These are phyloP conservation scores for Charina bottae DNA, from an alignment of 2,113 vertebrate genomes.

Conservation along the genomic window DNA sequence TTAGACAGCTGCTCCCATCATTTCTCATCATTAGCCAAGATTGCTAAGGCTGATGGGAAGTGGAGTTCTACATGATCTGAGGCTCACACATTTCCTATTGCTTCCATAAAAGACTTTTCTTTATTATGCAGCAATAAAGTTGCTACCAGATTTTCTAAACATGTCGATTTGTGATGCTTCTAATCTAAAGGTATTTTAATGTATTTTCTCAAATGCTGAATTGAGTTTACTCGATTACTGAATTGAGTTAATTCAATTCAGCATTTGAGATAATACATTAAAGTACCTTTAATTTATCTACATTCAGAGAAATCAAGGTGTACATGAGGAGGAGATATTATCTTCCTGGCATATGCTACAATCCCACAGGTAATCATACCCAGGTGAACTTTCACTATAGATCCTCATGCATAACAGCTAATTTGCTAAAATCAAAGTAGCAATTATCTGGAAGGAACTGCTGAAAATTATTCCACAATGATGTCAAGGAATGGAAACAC, in stretches of 20 bases:
- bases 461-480: not conserved
- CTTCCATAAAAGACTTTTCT: not conserved
- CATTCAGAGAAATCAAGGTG: conserved; percentile 38
- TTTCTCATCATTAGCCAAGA: too few species aligned
- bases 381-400: not conserved
- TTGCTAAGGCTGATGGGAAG: too few species aligned
- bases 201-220: too few species aligned
- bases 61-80: not conserved
- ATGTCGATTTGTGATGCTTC: too few species aligned
- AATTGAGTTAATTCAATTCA: too few species aligned
- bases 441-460: not conserved
- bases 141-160: too few species aligned
- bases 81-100: not conserved
- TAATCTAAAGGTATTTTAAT: too few species aligned
- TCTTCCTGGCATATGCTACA: conserved; percentile 20
- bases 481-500: not conserved
- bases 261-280: too few species aligned
- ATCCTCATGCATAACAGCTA: not conserved
- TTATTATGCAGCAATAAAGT: too few species aligned
- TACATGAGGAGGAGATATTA: conserved; percentile 17
- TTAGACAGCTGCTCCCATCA: too few species aligned
- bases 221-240: too few species aligned
- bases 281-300: conserved; percentile 5
- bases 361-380: not conserved
- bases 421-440: not conserved